Evolutionary conservation across 2,888 invertebrate genomes (phyloP), one percentile per base, ranked within the genome.

Genomic region (Anthophora plumipes): DNA sequence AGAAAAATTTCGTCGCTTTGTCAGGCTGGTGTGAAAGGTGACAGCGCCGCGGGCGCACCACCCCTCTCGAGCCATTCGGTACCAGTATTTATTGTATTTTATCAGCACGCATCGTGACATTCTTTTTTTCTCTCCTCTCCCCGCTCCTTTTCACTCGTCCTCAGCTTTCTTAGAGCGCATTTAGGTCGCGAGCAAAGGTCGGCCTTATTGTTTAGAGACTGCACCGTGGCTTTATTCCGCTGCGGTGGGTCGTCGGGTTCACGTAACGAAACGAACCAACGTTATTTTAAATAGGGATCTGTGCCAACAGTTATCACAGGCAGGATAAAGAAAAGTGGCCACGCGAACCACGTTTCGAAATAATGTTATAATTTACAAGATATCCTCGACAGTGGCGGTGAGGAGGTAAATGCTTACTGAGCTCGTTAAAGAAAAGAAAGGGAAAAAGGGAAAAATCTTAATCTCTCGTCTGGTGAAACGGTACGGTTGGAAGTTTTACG

Each of bases 251-350:
- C 11, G 11, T 14, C 43, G 22, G 25, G 54, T 66, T 68, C 37
- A 43, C 20, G 39, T 41, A 74, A 74, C 31, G 64, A 50, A 66
- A n/a, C n/a, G n/a, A n/a, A 73, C 48, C 60, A 17, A 25, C 63
- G 25, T 76, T 76, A 76, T 76, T 78, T 70, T 54, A 78, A 78
- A 60, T 48, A 60, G 46, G 69, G 76, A 76, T 76, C 75, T 76
- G 64, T 78, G 78, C 78, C 76, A 54, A 12, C 59, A 70, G 69
- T 78, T 76, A 64, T 78, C 78, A 78, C 25, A n/a, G 39, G 17
- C 31, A 4, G 22, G 39, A 14, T 43, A 14, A 8, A 22, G 14
- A 46, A 43, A 54, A 25, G 52, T 54, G 52, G n/a, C 77, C 75
- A 74, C 60, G 75, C 75, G 60, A 76, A 11, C 50, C 37, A 8